Evolutionary conservation across 2,888 invertebrate species (phyloP).

Genomic region (Dorcus hopei): DNA sequence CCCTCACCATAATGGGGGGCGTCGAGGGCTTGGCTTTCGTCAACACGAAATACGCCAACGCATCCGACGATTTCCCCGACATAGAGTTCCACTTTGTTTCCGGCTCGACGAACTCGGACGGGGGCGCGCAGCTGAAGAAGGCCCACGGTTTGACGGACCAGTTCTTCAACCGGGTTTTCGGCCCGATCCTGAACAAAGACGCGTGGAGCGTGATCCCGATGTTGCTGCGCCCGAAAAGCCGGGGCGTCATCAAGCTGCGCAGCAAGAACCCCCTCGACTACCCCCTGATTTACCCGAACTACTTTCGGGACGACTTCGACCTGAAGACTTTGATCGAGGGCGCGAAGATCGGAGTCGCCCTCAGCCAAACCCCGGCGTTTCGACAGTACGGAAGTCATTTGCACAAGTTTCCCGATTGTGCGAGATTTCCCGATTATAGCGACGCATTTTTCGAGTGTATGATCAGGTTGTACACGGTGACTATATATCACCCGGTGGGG

Average conservation of each 20-base stretch:
- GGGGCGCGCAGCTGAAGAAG: constrained; percentile 76
- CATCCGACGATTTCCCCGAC: constrained; percentile 79
- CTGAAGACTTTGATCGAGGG: constrained; percentile 79
- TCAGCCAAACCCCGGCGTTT: constrained; percentile 78
- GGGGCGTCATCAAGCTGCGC: constrained; percentile 76
- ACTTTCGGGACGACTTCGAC: constrained; percentile 78
- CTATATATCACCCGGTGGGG: constrained; percentile 83
- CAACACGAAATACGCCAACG: constrained; percentile 81
- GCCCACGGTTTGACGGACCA: constrained; percentile 72
- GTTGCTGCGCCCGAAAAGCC: constrained; percentile 79
- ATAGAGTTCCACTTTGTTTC: constrained; percentile 88
- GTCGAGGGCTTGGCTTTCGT: constrained; percentile 84
- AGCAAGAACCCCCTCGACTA: constrained; percentile 83
- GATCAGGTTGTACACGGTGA: constrained; percentile 77
- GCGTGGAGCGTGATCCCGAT: constrained; percentile 83
- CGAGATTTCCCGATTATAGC: constrained; percentile 62
- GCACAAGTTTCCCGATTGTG: constrained; percentile 77
- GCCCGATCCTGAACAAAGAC: constrained; percentile 72
- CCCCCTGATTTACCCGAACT: constrained; percentile 90
- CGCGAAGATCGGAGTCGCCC: constrained; percentile 75
- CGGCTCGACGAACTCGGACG: constrained; percentile 83
- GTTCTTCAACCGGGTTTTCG: constrained; percentile 73
- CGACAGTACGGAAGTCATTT: constrained; percentile 69
- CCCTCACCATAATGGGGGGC: constrained; percentile 82
- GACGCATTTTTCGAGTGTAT: constrained; percentile 86